phyloP scores from a whole-genome alignment of 2,113 vertebrate species.

The Talpa occidentalis region DNA sequence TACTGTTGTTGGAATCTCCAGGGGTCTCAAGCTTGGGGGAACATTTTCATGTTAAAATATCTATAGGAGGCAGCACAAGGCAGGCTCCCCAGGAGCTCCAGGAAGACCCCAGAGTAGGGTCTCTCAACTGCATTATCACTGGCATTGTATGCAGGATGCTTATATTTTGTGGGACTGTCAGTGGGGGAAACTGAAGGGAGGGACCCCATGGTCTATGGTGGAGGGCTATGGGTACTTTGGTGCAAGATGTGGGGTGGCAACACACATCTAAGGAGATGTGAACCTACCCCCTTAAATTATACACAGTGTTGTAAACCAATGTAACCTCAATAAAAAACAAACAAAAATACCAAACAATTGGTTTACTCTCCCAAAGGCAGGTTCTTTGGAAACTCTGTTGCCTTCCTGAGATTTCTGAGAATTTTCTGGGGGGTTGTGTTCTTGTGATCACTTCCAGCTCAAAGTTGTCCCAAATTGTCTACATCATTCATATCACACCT shows the following conservation, averaged over 20 bases:
- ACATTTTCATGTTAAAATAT: background rate
- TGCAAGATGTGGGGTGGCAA: too few species aligned
- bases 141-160: background rate
- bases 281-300: too few species aligned
- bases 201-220: too few species aligned
- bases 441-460: background rate
- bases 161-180: too few species aligned
- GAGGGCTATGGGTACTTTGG: too few species aligned
- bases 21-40: too few species aligned
- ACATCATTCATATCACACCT: background rate
- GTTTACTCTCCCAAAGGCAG: background rate
- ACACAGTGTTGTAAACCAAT: too few species aligned
- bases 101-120: background rate
- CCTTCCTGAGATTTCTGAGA: background rate
- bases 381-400: background rate
- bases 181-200: too few species aligned
- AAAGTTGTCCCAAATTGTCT: background rate
- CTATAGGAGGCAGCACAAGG: background rate
- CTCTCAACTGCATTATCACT: background rate
- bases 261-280: too few species aligned
- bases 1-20: background rate
- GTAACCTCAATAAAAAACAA: too few species aligned
- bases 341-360: background rate
- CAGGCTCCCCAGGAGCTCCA: background rate
- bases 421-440: background rate